Base-by-base conservation (phyloP, 2,113 vertebrate species). In the Antigone vipio region DNA sequence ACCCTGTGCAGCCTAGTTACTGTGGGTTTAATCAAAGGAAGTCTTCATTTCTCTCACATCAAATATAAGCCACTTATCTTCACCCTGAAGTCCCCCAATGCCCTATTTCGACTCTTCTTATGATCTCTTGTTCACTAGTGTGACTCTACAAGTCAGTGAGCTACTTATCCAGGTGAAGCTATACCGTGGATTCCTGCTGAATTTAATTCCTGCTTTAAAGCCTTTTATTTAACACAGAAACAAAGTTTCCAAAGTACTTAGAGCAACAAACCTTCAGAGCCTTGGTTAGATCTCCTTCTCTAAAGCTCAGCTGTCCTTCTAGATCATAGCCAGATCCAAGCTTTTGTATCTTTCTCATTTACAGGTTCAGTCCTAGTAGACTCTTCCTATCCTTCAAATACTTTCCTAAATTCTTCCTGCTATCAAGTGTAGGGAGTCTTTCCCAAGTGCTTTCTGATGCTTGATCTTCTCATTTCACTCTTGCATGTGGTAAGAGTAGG, bases 151-250 rank as follows among this genome's bases (percentile, higher is more conserved):
- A 80, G 63, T 53, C 59, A 77, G 72, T 22, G 40, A 92, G 56
- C 40, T 89, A 55, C 88, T 72, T 47, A 86, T 11, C 9, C 34
- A 66, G 55, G 68, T 74, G 52, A 85, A 85, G 58, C 24, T n/a
- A 69, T 68, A 23, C 21, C 34, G 88, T 67, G 32, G 66, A 60
- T 50, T 92, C 52, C 75, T 56, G 82, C 52, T 85, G 82, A 79
- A 44, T 91, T 92, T 40, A 83, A 83, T 72, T 92, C 67, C 47
- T 78, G 34, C 12, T 77, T 91, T 71, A 84, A 94, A 7, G 47
- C 12, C 42, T 91, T 95, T 73, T 94, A 96, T 67, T 93, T 87
- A 82, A 91, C 45, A 85, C 1, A 69, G 76, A 91, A 94, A 42
- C 27, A 77, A 83, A 68, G 15, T 29, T 84, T 81, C 80, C 5